Evolutionary conservation across 2,888 invertebrate species (phyloP).

Genomic region (Nomada lathburiana): DNA sequence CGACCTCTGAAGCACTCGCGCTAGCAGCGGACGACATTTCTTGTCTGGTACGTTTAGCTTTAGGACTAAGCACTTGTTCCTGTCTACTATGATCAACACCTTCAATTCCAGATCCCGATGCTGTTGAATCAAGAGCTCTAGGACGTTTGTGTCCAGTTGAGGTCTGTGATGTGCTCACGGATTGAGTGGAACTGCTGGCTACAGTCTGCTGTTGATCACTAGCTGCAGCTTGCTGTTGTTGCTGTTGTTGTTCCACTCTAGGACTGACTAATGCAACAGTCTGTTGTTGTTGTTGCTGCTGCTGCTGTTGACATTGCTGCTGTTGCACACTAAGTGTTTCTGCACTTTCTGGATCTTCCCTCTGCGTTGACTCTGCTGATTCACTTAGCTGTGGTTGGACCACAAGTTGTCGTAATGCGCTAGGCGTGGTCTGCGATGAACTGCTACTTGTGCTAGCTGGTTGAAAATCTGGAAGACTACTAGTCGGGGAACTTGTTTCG

Average conservation of each 20-base stretch:
- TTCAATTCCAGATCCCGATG: constrained; percentile 79
- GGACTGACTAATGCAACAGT: constrained; percentile 83
- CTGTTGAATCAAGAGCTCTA: constrained; percentile 83
- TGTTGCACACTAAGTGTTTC: constrained; percentile 79
- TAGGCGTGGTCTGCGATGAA: constrained; percentile 85
- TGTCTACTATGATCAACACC: constrained; percentile 77
- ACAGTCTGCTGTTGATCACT: constrained; percentile 83
- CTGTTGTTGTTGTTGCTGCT: constrained; percentile 79
- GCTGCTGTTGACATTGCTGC: constrained; percentile 76
- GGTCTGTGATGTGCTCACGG: constrained; percentile 89
- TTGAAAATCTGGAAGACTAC: constrained; percentile 93
- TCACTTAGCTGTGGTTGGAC: constrained; percentile 87
- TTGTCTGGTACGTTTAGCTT: constrained; percentile 78
- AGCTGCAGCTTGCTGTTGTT: constrained; percentile 76
- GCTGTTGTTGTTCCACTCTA: constrained; percentile 79
- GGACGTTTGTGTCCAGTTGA: constrained; percentile 86
- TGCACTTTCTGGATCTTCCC: constrained; percentile 85
- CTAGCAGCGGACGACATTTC: constrained; percentile 77
- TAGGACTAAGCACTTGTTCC: constrained; percentile 80
- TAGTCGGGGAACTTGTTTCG: constrained; percentile 89
- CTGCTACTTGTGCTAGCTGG: constrained; percentile 92
- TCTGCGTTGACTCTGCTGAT: constrained; percentile 86
- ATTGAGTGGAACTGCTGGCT: constrained; percentile 87
- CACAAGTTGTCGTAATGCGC: constrained; percentile 87
- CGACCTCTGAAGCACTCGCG: constrained; percentile 82